Conservation (phyloP, 2,797 vertebrate species). For the Arrhamphus sclerolepis region DNA sequence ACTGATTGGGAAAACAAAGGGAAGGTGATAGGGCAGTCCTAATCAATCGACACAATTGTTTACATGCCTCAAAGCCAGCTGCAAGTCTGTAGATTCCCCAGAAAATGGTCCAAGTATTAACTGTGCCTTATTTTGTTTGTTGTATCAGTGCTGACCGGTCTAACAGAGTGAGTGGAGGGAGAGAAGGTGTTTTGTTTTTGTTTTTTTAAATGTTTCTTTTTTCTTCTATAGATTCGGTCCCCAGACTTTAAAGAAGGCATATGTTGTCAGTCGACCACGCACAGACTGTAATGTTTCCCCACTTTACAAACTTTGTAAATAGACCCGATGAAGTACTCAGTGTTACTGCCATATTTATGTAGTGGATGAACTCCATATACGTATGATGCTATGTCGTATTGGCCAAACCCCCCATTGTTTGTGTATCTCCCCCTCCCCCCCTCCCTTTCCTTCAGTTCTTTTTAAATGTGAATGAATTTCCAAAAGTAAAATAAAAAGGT, state of each 20-base stretch:
- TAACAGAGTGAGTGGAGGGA: slow-evolving; percentile 38
- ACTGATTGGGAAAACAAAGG: slow-evolving; percentile 71
- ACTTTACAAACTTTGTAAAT: slow-evolving; percentile 88
- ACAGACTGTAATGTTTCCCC: slow-evolving; percentile 81
- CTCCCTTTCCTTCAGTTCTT: slow-evolving; percentile 54
- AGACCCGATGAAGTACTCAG: slow-evolving; percentile 91
- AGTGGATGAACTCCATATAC: slow-evolving; percentile 85
- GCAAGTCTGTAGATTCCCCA: slow-evolving; percentile 80
- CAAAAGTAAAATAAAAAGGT: slow-evolving; percentile 33
- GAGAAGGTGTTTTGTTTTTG: slow-evolving; percentile 59
- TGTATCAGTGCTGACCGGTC: slow-evolving; percentile 85
- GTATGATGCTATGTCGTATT: slow-evolving; percentile 86
- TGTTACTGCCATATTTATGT: slow-evolving; percentile 98
- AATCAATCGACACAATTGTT: slow-evolving; percentile 77
- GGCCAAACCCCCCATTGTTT: slow-evolving; percentile 85
- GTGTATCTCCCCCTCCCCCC: slow-evolving; percentile 39
- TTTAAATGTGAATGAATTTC: slow-evolving; percentile 75
- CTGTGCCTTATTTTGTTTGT: slow-evolving; percentile 98
- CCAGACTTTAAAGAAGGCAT: slow-evolving; percentile 82
- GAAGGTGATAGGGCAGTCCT: slow-evolving; percentile 69
- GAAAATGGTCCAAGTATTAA: slow-evolving; percentile 88
- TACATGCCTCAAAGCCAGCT: slow-evolving; percentile 79
- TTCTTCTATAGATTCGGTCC: slow-evolving; percentile 72
- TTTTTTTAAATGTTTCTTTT: slow-evolving; percentile 26
- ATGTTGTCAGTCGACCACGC: slow-evolving; percentile 69